Base-by-base conservation (phyloP, 2,113 vertebrate species). In the Ophiodon elongatus region DNA sequence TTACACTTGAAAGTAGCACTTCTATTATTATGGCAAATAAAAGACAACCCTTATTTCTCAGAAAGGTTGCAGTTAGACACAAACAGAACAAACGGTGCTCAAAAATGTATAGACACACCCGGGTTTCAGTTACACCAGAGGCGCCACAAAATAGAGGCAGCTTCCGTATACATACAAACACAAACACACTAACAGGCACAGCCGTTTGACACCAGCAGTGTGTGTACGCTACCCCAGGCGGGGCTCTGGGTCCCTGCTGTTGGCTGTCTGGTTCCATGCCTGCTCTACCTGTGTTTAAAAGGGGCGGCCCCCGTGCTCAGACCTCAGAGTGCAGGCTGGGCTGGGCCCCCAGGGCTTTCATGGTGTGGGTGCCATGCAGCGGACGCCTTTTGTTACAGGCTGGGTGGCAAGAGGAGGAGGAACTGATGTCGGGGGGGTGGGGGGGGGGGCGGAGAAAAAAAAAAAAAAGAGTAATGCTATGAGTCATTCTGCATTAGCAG, bases 401-500 rank as follows among this genome's bases (percentile, higher is more conserved):
- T 88, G 85, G 87, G 91, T 91, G 86, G 93, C 89, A 87, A 91
- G 86, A 85, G 83, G 90, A 90, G 89, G 90, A 88, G 93, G 91
- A 85, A 79, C 76, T 88, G 33, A 76, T 82, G 81, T 77, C 25
- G 67, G 8, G 31, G 27, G 31, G 33, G n/a, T n/a, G n/a, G 39
- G 45, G 25, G 66, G 37, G 54, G 64, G 79, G 17, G 6, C 9
- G 8, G 25, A 62, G 37, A 39, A 71, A 85, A 87, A 92, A 89
- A 96, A 97, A 91, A 89, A 96, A 97, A 96, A 94, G 95, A 97
- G 97, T 97, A 98, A 98, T 98, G 96, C 97, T 97, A 97, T 98
- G 98, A 99, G 97, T 99, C 97, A 99, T 96, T 97, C 87, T 96
- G 96, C 96, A 97, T 98, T 97, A 98, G 97, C 93, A 93, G 96